phyloP scores from a whole-genome alignment of 2,888 invertebrate genomes.

The Heteromyza rotundicornis region DNA sequence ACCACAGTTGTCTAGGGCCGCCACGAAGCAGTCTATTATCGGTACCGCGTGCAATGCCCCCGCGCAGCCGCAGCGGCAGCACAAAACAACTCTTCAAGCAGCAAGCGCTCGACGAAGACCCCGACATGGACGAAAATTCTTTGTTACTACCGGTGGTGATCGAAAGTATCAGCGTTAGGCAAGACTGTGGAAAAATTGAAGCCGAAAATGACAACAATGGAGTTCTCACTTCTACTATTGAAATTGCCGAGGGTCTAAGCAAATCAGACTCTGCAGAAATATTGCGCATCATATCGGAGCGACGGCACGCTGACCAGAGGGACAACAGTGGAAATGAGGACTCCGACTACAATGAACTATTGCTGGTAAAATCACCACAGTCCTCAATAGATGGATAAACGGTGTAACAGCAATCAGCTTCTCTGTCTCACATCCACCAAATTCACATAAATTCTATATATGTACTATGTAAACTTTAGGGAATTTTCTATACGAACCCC shows the following conservation, averaged over 20 bases:
- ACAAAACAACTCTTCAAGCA: conserved; percentile 69
- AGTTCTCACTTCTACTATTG: conserved; percentile 1
- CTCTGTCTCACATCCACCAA: conserved; percentile 6
- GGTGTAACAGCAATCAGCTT: conserved; percentile 27
- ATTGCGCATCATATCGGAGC: conserved; percentile 61
- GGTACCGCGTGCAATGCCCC: conserved; percentile 61
- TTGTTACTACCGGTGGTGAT: conserved; percentile 59
- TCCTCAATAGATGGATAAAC: conserved; percentile 55
- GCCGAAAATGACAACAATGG: background rate
- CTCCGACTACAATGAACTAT: conserved; percentile 60
- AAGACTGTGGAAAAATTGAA: conserved; percentile 2
- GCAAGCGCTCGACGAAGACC: conserved; percentile 66
- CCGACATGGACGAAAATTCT: conserved; percentile 65
- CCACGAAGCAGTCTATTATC: conserved; percentile 49
- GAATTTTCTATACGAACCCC: conserved; percentile 43
- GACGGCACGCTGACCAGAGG: conserved; percentile 59
- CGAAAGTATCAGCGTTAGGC: conserved; percentile 19
- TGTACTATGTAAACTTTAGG: conserved; percentile 39
- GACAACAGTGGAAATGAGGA: conserved; percentile 60
- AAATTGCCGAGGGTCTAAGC: conserved; percentile 38
- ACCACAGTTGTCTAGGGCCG: conserved; percentile 49
- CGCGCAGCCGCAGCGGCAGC: conserved; percentile 62
- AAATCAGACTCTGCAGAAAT: conserved; percentile 62
- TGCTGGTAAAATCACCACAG: conserved; percentile 58
- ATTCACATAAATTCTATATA: background rate